Conservation (phyloP, 2,113 vertebrate species). For the Anser brachyrhynchus region DNA sequence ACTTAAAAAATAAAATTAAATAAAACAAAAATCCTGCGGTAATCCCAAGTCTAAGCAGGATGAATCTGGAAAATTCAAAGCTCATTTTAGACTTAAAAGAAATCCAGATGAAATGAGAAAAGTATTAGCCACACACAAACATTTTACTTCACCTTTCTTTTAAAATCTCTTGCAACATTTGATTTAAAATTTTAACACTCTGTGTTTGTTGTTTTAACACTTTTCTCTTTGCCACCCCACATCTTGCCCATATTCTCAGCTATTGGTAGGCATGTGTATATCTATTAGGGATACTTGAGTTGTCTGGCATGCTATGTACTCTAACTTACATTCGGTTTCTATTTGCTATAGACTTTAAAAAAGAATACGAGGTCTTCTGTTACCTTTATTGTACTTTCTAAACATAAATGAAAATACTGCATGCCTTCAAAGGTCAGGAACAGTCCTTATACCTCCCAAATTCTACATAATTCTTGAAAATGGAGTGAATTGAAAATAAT, state of each 20-base stretch:
- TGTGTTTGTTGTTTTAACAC: not conserved
- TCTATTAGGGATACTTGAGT: not conserved
- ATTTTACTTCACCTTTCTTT: not conserved
- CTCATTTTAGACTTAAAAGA: not conserved
- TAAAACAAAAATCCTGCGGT: not conserved
- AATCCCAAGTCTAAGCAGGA: not conserved
- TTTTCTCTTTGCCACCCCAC: not conserved
- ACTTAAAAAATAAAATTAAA: not conserved
- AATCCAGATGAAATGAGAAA: not conserved
- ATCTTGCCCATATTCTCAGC: conserved; percentile 13
- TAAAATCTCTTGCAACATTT: not conserved
- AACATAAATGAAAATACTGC: not conserved
- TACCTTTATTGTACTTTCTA: not conserved
- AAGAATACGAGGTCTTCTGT: not conserved
- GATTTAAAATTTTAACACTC: not conserved
- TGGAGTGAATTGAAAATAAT: not conserved
- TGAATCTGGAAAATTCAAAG: not conserved
- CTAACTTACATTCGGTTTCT: not conserved
- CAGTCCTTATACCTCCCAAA: not conserved
- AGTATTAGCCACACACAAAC: not conserved
- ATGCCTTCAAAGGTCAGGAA: not conserved
- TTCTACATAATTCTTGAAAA: not conserved
- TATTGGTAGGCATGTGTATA: not conserved
- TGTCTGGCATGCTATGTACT: accelerated
- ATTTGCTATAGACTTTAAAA: not conserved